Conservation (phyloP, 2,888 invertebrate genomes). For the Meta bourneti region DNA sequence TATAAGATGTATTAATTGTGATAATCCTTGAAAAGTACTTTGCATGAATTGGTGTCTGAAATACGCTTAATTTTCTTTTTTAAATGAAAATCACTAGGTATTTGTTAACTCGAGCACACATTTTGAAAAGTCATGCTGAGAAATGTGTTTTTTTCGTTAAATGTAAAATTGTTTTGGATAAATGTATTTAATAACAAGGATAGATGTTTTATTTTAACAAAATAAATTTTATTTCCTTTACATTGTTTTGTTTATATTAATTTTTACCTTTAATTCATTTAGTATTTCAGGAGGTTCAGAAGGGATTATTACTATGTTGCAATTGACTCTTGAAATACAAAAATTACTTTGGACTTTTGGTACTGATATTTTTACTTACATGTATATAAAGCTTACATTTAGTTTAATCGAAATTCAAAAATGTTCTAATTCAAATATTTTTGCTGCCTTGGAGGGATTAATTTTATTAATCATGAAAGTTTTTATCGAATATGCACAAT, state of each 20-base stretch:
- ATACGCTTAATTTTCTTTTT: not conserved
- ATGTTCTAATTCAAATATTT: too few species aligned
- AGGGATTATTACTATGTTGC: too few species aligned
- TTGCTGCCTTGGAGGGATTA: too few species aligned
- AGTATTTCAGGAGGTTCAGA: not conserved
- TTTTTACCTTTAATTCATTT: conserved; percentile 13
- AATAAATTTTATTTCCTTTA: conserved; percentile 71
- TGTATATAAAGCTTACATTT: too few species aligned
- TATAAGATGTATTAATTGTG: not conserved
- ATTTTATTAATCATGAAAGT: too few species aligned
- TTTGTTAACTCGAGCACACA: conserved; percentile 11
- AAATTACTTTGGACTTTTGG: too few species aligned
- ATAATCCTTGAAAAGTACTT: not conserved
- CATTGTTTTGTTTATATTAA: not conserved
- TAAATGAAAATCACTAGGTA: conserved; percentile 1
- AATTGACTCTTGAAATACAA: too few species aligned
- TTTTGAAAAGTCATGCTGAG: conserved; percentile 21
- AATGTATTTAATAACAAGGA: conserved; percentile 60
- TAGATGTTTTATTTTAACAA: conserved; percentile 70
- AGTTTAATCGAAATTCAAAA: too few species aligned
- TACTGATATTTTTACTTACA: too few species aligned
- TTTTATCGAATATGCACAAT: not conserved
- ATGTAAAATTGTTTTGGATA: conserved; percentile 50
- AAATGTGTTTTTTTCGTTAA: conserved; percentile 48
- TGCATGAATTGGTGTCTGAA: not conserved